Base-by-base conservation (phyloP, 2,888 invertebrate genomes). In the Heteropelma amictum region DNA sequence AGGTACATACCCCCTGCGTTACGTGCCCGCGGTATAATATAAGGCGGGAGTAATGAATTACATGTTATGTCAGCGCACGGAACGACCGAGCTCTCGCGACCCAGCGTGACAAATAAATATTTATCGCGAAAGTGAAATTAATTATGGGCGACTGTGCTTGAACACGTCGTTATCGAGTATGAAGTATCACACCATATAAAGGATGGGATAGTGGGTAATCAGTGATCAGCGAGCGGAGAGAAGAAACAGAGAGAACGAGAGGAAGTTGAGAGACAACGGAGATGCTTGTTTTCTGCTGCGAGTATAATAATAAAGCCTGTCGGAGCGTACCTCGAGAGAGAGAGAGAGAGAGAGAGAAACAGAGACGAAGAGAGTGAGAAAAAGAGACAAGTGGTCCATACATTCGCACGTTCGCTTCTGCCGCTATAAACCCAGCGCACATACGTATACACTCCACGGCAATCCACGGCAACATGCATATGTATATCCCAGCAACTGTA, bases 111-210 rank as follows among this genome's bases (percentile, higher is more conserved):
- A 78, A 72, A 76, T 76, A 76, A 76, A 78, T 74, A 76, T 76
- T 78, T 76, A 78, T 78, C 71, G 64, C 71, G 72, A 74, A 77
- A 79, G 77, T 79, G 79, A 79, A 79, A 79, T 78, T 76, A 72
- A 78, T 78, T 79, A 79, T 70, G 72, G 65, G 56, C 47, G 67
- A 68, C 56, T 69, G n/a, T n/a, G n/a, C 21, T 64, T 61, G 23
- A 76, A 76, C 73, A 78, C 64, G 56, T 72, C 73, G 69, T 69
- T 69, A 53, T 45, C 14, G 12, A 10, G 30, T 30, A 64, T 49
- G 10, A 68, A 60, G 63, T 73, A 70, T 74, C 33, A 53, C 53
- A 47, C 17, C 51, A 14, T 12, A 40, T 30, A n/a, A n/a, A 35
- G 40, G 64, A 72, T 68, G 17, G 67, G 35, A 51, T 38, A 45